These are phyloP conservation scores for Cephus pulcher DNA, from an alignment of 2,888 invertebrate genomes.

Conservation along the genomic window DNA sequence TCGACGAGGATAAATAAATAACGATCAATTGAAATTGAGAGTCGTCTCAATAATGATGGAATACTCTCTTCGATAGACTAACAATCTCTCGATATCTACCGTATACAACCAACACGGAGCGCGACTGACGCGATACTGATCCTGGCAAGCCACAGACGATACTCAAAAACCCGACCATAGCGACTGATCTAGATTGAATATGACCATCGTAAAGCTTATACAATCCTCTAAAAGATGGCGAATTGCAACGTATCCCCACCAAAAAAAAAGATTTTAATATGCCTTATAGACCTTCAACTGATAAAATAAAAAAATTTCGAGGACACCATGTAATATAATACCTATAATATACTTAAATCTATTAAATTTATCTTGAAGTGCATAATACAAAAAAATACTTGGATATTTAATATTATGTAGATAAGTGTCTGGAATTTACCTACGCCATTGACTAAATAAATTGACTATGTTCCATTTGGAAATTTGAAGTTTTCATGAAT, in stretches of 20 bases:
- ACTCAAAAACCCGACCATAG: not conserved
- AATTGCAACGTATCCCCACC: not conserved
- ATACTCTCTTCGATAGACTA: not conserved
- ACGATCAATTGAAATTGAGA: not conserved
- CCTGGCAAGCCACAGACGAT: not conserved
- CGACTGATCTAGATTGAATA: not conserved
- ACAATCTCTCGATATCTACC: not conserved
- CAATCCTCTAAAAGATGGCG: not conserved
- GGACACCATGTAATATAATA: not conserved
- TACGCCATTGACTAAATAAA: too few relatives aligned
- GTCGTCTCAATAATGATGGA: not conserved
- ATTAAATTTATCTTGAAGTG: not conserved
- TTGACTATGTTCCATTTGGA: too few relatives aligned
- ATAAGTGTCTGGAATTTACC: too few relatives aligned
- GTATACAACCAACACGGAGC: not conserved
- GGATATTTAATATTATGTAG: not conserved
- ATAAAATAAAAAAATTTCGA: not conserved
- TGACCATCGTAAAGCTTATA: not conserved
- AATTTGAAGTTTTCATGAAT: not conserved
- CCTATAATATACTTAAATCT: not conserved
- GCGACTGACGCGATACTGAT: not conserved
- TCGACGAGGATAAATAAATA: not conserved
- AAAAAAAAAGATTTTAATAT: not conserved
- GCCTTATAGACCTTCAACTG: not conserved
- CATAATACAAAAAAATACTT: not conserved